Conservation (phyloP, 2,888 invertebrate genomes). For the Microplitis deprimator region DNA sequence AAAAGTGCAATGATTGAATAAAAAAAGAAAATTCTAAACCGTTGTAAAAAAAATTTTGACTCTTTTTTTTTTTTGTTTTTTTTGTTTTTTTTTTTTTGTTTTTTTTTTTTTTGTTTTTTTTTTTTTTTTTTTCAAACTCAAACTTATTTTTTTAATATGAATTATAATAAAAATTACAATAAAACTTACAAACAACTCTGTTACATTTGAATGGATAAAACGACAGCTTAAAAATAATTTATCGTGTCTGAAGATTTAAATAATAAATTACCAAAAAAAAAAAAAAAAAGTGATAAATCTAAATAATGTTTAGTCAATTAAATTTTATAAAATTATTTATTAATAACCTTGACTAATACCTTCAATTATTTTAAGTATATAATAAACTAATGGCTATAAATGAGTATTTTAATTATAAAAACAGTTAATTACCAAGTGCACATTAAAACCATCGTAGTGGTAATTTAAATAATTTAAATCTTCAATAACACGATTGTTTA, state of each 20-base stretch:
- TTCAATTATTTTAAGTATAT: neutral
- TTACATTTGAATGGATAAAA: neutral
- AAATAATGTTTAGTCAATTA: neutral
- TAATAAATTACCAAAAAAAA: neutral
- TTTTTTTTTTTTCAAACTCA: neutral
- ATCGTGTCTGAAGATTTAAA: neutral
- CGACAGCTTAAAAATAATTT: neutral
- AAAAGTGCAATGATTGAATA: constrained; percentile 41
- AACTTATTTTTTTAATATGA: neutral
- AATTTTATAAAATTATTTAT: neutral
- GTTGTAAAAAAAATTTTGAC: neutral
- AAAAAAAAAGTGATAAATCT: neutral
- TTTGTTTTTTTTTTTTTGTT: too few relatives aligned
- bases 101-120: too few relatives aligned
- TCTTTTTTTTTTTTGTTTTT: neutral
- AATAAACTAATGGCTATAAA: neutral
- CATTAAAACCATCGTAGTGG: neutral
- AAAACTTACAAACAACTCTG: neutral
- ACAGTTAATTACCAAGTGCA: neutral
- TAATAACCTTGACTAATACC: constrained; percentile 20
- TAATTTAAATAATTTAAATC: constrained; percentile 18
- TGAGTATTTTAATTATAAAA: neutral
- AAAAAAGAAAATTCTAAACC: constrained; percentile 35
- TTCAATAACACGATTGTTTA: constrained; percentile 18
- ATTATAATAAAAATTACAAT: neutral